Conservation (phyloP, 2,113 vertebrate genomes). For the Engraulis encrasicolus region DNA sequence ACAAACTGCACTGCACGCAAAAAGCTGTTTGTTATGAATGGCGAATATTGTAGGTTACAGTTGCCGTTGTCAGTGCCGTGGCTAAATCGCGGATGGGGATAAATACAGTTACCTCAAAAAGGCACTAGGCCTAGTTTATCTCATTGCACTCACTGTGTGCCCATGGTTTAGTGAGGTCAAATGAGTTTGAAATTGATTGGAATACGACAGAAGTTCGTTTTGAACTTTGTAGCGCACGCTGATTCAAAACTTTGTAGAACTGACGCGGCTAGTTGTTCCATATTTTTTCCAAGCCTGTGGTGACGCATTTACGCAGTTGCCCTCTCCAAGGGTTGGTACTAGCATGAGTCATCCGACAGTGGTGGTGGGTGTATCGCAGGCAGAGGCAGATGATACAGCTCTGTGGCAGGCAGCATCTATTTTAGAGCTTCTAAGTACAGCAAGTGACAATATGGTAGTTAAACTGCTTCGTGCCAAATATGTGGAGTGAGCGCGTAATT, state of each 20-base stretch:
- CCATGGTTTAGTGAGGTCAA: too few species aligned
- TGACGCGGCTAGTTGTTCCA: too few species aligned
- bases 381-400: neutral
- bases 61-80: neutral
- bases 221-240: too few species aligned
- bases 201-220: too few species aligned
- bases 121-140: neutral
- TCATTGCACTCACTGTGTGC: too few species aligned
- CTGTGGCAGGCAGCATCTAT: neutral
- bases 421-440: neutral
- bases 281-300: neutral
- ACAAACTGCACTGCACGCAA: neutral
- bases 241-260: too few species aligned
- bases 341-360: conserved; percentile 1
- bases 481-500: neutral
- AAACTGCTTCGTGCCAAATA: neutral
- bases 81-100: neutral
- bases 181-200: too few species aligned
- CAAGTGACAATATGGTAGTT: neutral
- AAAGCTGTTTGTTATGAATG: neutral
- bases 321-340: neutral
- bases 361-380: conserved; percentile 1
- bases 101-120: neutral
- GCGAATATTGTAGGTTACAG: neutral
- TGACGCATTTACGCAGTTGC: neutral